A percentile compares a stretch with the other conserved stretches of the same genome.
Evolutionary conservation across 2,797 vertebrate genomes (phyloP).

Genomic region (Sebastes umbrosus): DNA sequence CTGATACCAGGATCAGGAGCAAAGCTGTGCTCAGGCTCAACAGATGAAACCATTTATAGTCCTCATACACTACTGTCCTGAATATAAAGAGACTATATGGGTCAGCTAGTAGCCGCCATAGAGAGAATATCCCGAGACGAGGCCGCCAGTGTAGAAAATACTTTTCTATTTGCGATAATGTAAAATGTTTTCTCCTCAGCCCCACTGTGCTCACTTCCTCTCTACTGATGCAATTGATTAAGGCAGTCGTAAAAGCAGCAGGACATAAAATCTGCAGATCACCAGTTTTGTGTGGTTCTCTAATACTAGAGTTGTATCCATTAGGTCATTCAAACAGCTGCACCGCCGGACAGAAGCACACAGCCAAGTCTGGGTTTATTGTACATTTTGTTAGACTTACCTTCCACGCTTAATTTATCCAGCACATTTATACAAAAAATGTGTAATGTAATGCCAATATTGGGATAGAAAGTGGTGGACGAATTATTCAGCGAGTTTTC

Average conservation of each 20-base stretch:
- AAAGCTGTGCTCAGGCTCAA: conserved; percentile 2
- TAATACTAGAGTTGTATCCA: conserved; percentile 36
- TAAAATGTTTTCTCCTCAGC: conserved; percentile 26
- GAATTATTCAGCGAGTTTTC: background rate
- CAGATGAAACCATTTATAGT: background rate
- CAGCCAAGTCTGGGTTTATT: conserved; percentile 10
- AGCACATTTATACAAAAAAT: background rate
- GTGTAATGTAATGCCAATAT: background rate
- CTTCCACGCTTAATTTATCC: conserved; percentile 1
- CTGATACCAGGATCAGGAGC: conserved; percentile 6
- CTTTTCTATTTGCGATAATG: background rate
- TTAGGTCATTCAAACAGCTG: conserved; percentile 55
- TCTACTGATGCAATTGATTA: conserved; percentile 37
- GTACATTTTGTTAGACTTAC: conserved; percentile 24
- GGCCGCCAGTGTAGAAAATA: background rate
- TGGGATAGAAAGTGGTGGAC: background rate
- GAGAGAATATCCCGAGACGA: background rate
- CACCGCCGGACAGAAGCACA: conserved; percentile 1
- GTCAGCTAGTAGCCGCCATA: background rate
- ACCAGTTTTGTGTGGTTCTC: conserved; percentile 27
- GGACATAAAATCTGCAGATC: conserved; percentile 40
- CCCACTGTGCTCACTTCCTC: conserved; percentile 26
- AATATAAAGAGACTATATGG: background rate
- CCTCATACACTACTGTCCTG: background rate
- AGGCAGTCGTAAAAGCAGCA: conserved; percentile 39